phyloP scores from a whole-genome alignment of 2,888 invertebrate genomes.

The Pecten maximus region DNA sequence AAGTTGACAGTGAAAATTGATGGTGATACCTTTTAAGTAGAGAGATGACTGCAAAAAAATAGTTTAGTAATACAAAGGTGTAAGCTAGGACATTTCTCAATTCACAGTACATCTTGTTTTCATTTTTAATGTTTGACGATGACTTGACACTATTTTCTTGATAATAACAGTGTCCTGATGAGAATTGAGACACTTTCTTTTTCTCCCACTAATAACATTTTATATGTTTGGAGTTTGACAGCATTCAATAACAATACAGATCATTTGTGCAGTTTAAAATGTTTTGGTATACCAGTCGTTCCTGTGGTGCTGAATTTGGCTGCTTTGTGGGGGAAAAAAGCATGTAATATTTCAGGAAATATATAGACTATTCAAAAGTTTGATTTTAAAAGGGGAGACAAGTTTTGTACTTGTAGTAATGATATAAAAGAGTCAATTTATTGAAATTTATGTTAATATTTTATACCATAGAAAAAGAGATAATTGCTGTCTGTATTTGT shows the following conservation, averaged over 20 bases:
- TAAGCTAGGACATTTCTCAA: background rate
- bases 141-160: background rate
- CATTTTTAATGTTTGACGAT: background rate
- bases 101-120: background rate
- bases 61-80: too few species aligned
- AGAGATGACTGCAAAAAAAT: too few species aligned
- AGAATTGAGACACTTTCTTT: background rate
- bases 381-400: background rate
- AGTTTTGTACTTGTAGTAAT: background rate
- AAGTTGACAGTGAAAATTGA: too few species aligned
- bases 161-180: background rate
- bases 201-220: background rate
- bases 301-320: background rate
- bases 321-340: background rate
- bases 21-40: too few species aligned
- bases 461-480: too few species aligned
- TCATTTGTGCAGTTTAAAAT: background rate
- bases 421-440: background rate
- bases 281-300: background rate
- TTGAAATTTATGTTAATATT: background rate
- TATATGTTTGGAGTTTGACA: slow-evolving; percentile 4
- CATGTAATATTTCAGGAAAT: background rate
- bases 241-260: background rate
- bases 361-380: background rate
- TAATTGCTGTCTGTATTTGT: background rate